A percentile compares a stretch with the other conserved stretches of the same genome.
These are phyloP conservation scores for Cyanoderma ruficeps DNA, from an alignment of 2,113 vertebrate genomes.

Conservation along the genomic window DNA sequence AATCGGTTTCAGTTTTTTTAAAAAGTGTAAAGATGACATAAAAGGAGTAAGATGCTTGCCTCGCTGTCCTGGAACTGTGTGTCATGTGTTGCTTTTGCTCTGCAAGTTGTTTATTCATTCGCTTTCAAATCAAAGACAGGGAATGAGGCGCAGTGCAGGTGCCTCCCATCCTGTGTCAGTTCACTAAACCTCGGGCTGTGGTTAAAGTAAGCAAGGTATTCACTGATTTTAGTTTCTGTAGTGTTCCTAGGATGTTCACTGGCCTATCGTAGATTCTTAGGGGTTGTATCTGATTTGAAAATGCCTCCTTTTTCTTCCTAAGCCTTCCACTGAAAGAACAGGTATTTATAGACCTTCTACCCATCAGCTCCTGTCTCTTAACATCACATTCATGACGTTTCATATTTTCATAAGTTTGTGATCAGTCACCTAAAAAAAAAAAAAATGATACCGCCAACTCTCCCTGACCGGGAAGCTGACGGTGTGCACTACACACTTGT, in stretches of 20 bases:
- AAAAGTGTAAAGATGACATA: neutral
- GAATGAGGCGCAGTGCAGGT: neutral
- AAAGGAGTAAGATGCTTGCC: neutral
- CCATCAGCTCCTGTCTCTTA: neutral
- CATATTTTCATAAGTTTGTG: neutral
- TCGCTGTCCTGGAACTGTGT: neutral
- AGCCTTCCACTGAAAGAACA: neutral
- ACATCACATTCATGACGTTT: neutral
- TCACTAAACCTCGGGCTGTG: neutral
- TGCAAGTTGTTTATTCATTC: neutral
- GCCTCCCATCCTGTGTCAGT: rapidly evolving
- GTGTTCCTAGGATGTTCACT: neutral
- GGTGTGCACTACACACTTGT: rapidly evolving
- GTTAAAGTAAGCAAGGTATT: neutral
- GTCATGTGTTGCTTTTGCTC: rapidly evolving
- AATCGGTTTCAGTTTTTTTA: neutral
- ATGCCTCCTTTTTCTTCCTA: neutral
- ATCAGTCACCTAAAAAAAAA: neutral
- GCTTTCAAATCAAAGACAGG: neutral
- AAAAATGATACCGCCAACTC: rapidly evolving
- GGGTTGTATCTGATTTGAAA: rapidly evolving
- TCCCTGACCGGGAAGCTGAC: no score
- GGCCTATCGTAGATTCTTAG: neutral
- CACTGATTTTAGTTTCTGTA: neutral
- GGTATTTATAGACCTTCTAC: neutral